Evolutionary conservation across 2,888 invertebrate genomes (phyloP), one percentile per base, ranked within the genome.

Genomic region (Spilarctia lutea): DNA sequence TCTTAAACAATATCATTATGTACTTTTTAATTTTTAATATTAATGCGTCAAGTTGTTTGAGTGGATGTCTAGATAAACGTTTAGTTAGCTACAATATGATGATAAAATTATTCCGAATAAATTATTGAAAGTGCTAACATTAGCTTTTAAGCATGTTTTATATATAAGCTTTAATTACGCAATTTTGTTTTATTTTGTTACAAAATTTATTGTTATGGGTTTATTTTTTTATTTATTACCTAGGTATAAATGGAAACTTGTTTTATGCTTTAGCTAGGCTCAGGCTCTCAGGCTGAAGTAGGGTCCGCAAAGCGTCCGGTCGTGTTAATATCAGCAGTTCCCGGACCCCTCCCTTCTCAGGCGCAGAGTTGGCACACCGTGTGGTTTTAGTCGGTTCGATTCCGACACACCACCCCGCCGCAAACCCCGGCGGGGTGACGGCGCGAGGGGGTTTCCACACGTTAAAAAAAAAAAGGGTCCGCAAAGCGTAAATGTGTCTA

Each of bases 1-100:
- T 92, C 91, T 85, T 76, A 82, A 81, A 86, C 81, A 83, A 83
- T 88, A 87, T 86, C 83, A 83, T 79, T 83, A 68, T 68, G 71
- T 72, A 75, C 76, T 82, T 85, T 80, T 78, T 79, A 78, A 82
- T 83, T 82, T 83, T 79, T 79, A 63, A 77, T 79, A 83, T 79
- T 75, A 79, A 80, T 74, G 79, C 72, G 72, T 75, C 74, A 42
- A 68, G 69, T 71, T 71, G 45, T 71, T 63, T 76, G 63, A 76
- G 18, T 73, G 65, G 45, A 66, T 73, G 66, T 42, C 33, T 74
- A 60, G 70, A 74, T 68, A 65, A 68, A 63, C 52, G 65, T 16
- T 27, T 63, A 56, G 63, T 45, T 63, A 30, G 63, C 18, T 65
- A 69, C 39, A 52, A 42, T 27, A 42, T 45, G 39, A 33, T 65